Evolutionary conservation across 1,140 invertebrate genomes (phyloP), one percentile per base, ranked within the genome.

Genomic region (Asobara japonica): DNA sequence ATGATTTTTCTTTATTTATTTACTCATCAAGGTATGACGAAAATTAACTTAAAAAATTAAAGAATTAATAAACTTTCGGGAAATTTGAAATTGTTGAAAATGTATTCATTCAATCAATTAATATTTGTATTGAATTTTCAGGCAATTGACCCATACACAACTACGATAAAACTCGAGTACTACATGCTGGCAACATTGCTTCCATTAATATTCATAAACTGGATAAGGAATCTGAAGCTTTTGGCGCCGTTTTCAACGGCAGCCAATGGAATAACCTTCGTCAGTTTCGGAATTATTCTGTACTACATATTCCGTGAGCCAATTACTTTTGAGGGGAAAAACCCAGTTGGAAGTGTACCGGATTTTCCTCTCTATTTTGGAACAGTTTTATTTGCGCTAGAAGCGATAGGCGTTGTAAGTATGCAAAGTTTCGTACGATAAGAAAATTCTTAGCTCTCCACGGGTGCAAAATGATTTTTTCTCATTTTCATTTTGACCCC

Each of bases 241-340:
- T 82, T 97, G 60, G 92, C 95, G 0, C 93, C 94, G 0, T 94
- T 96, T 82, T 96, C 95, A 0, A 90, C 91, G 0, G 78, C 93
- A 22, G 96, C 96, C 11, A 96, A 95, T 78, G 79, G 86, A 11
- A 86, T 91, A 1, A 92, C 91, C 11, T 87, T 92, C 56, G 77
- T 89, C 0, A 92, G 92, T 18, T 91, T 94, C 67, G 88, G 87
- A 13, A 90, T 94, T 30, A 92, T 93, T 45, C 88, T 93, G 45
- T 93, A 93, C 78, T 94, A 91, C 71, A 86, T 94, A 7, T 89
- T 93, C 68, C 80, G 82, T 13, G 85, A 89, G 7, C 83, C 90
- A 0, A 83, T 92, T 1, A 76, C 83, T 0, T 87, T 90, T 13
- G 86, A 89, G 20, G 82, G 86, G 51, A 86, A 86, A 56, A 81